Base-by-base conservation (phyloP, 2,797 vertebrate species). In the Sandelia bainsii region DNA sequence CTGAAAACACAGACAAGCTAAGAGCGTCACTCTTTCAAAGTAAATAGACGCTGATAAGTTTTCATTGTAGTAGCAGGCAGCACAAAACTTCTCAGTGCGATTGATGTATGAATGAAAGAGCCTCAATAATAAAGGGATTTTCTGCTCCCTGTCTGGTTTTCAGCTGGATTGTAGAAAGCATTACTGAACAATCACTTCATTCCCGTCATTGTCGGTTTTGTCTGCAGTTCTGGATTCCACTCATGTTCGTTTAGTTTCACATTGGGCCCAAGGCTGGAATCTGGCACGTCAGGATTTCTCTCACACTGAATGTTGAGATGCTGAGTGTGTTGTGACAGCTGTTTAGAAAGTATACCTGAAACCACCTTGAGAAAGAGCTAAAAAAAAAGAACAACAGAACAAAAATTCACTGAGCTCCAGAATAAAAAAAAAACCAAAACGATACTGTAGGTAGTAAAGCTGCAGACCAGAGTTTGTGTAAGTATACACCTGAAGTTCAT, bases 211-310 rank as follows among this genome's bases (percentile, higher is more conserved):
- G 77, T 81, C n/a, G 49, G 49, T 77, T 67, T 76, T 46, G 71
- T 84, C 46, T 13, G 65, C 66, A 85, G 57, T 52, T 82, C 85
- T 80, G 82, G 87, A 93, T 92, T 93, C 89, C 90, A 69, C 75
- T 78, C 53, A 0, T 72, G 54, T 79, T 80, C 3, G 0, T 62
- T 80, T 52, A 53, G 88, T 89, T 89, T 90, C 86, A 64, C 57
- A 49, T 80, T 56, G 13, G 67, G 27, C 80, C 48, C 12, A 13
- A 66, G 66, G 57, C 78, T 85, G 90, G 90, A 94, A 94, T 93
- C 88, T 87, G 69, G 90, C 73, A 48, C 1, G 57, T 89, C 83
- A 77, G 84, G 93, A 85, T 92, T 87, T 86, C 51, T 76, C 13
- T 78, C 12, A 5, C 4, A 5, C n/a, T 79, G 16, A 64, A 32